Conservation (phyloP, 37 sponge, comb jelly and placozoan genomes). For the Eunapius fragilis region DNA sequence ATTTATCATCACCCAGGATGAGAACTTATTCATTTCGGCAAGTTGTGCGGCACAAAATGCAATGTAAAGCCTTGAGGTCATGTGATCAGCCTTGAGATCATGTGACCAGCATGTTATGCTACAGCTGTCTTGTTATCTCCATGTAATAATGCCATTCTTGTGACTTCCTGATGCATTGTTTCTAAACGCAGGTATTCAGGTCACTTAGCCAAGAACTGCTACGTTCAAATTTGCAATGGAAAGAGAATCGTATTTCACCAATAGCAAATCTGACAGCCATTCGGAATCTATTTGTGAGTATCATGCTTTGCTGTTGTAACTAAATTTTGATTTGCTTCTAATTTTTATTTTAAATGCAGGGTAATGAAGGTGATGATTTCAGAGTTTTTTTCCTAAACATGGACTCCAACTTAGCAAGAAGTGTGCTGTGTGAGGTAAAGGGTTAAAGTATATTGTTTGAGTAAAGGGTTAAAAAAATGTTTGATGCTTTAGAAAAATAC, state of each 20-base stretch:
- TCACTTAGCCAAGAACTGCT: neutral
- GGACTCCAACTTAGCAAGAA: neutral
- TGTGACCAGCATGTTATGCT: too few species aligned
- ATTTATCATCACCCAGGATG: conserved; percentile 12
- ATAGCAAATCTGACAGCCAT: neutral
- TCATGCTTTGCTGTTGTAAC: too few species aligned
- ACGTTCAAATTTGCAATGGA: neutral
- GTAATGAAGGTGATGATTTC: neutral
- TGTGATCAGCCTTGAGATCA: too few species aligned
- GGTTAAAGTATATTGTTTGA: too few species aligned
- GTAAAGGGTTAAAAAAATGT: too few species aligned
- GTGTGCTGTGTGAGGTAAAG: neutral
- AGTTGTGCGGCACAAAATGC: neutral
- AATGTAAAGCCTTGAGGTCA: too few species aligned
- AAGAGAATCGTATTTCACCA: neutral
- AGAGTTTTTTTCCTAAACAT: neutral
- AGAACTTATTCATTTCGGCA: conserved; percentile 13
- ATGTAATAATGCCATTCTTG: neutral
- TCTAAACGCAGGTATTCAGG: neutral
- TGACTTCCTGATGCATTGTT: neutral
- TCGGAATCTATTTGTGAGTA: neutral
- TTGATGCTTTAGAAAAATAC: too few species aligned
- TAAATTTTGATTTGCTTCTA: too few species aligned
- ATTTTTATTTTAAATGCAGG: neutral
- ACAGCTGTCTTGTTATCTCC: too few species aligned